These are phyloP conservation scores for Drosophila dunni DNA, from an alignment of 1,140 invertebrate genomes.

Conservation along the genomic window DNA sequence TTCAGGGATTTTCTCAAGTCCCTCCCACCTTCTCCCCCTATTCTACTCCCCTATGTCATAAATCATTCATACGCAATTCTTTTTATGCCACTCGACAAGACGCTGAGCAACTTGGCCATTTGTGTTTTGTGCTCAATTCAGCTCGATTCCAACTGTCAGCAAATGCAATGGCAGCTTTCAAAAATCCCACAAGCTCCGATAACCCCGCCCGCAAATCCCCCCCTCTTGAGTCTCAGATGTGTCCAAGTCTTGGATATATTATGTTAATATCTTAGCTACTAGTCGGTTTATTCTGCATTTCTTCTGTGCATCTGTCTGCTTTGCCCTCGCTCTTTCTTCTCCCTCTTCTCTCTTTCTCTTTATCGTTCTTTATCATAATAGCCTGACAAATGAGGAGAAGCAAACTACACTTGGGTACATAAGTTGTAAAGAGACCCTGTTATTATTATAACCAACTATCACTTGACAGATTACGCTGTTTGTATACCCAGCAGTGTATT, in stretches of 20 bases:
- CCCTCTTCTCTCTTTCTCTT: constrained; percentile 13
- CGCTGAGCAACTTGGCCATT: constrained; percentile 21
- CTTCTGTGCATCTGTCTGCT: not conserved
- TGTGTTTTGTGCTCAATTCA: constrained; percentile 13
- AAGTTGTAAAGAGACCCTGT: not conserved
- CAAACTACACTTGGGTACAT: not conserved
- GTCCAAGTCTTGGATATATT: constrained; percentile 66
- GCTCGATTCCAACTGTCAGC: constrained; percentile 20
- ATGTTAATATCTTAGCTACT: constrained; percentile 67
- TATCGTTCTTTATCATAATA: constrained; percentile 48
- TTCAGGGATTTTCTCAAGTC: constrained; percentile 12
- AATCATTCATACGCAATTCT: constrained; percentile 72
- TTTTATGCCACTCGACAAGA: constrained; percentile 73
- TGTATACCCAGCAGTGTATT: too few species aligned
- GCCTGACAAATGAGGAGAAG: constrained; percentile 74
- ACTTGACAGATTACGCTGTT: too few species aligned
- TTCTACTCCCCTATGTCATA: constrained; percentile 50
- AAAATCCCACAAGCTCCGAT: constrained; percentile 27
- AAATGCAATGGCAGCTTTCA: constrained; percentile 28
- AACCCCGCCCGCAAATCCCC: not conserved
- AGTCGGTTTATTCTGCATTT: constrained; percentile 25
- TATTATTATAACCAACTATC: too few species aligned
- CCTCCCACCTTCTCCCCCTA: not conserved
- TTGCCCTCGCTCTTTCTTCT: constrained; percentile 3
- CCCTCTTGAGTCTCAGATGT: constrained; percentile 20